Percentiles rank a stretch among this genome's conserved stretches.
phyloP scores from a whole-genome alignment of 2,113 vertebrate genomes.

The Hypomesus transpacificus region DNA sequence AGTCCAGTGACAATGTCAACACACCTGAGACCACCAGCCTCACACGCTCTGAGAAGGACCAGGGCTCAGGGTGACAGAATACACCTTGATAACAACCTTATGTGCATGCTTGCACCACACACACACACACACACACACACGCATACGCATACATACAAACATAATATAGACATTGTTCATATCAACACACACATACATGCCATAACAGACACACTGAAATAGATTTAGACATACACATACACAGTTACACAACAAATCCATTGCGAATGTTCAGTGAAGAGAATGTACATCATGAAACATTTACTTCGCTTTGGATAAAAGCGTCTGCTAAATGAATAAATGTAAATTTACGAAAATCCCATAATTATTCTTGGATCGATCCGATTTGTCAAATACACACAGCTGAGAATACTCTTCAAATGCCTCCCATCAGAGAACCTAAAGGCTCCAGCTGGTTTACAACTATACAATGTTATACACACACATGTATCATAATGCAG shows the following conservation, averaged over 20 bases:
- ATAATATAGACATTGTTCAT: not conserved
- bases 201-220: no score
- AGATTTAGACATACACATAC: no score
- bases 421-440: not conserved
- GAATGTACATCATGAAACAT: no score
- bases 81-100: not conserved
- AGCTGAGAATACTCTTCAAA: not conserved
- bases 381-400: no score
- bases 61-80: conserved; percentile 73
- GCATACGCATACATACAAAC: not conserved
- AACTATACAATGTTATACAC: conserved; percentile 1
- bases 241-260: no score
- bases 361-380: no score
- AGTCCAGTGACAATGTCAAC: conserved; percentile 77
- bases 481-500: conserved; percentile 23
- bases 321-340: no score
- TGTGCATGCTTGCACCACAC: not conserved
- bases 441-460: not conserved
- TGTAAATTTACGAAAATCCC: no score
- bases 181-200: not conserved
- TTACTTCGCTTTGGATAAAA: no score
- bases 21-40: conserved; percentile 57
- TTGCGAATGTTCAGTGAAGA: no score
- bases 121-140: not conserved
- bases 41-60: conserved; percentile 46